Percentiles rank a stretch among this genome's conserved stretches.
These are phyloP conservation scores for Entelurus aequoreus DNA, from an alignment of 2,113 vertebrate genomes.

Conservation along the genomic window DNA sequence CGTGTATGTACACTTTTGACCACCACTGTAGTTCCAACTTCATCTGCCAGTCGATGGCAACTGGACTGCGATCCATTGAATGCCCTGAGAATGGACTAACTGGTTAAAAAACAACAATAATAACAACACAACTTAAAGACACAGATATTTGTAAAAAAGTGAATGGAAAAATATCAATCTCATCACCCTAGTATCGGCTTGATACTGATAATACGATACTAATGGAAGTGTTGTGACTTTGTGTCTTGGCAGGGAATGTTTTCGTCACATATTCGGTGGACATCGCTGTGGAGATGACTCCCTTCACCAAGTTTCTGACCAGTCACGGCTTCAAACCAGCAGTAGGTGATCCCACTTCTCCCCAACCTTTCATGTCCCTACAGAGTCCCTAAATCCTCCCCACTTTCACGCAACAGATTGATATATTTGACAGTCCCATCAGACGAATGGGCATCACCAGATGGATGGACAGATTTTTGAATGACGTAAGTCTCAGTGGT, in stretches of 20 bases:
- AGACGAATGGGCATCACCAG: conserved; percentile 87
- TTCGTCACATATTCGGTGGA: conserved; percentile 67
- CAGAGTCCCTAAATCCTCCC: neutral
- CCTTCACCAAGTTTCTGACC: conserved; percentile 49
- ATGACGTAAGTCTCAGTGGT: conserved; percentile 76
- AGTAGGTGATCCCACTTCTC: conserved; percentile 35
- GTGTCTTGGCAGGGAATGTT: conserved; percentile 45
- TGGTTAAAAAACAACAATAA: no score
- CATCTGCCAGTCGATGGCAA: no score
- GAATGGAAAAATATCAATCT: no score
- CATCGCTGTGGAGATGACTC: conserved; percentile 41
- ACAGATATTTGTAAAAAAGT: no score
- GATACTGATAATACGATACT: no score
- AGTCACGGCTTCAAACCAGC: conserved; percentile 58
- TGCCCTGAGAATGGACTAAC: no score
- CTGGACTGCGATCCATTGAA: no score
- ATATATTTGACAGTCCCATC: conserved; percentile 86
- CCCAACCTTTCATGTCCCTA: neutral
- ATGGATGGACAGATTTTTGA: conserved; percentile 92
- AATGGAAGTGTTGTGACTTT: neutral
- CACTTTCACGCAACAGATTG: conserved; percentile 73
- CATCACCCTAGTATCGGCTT: no score
- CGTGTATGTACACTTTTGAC: no score
- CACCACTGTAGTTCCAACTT: no score
- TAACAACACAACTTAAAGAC: no score